Evolutionary conservation across 2,888 invertebrate species (phyloP).

Genomic region (Thera britannica): DNA sequence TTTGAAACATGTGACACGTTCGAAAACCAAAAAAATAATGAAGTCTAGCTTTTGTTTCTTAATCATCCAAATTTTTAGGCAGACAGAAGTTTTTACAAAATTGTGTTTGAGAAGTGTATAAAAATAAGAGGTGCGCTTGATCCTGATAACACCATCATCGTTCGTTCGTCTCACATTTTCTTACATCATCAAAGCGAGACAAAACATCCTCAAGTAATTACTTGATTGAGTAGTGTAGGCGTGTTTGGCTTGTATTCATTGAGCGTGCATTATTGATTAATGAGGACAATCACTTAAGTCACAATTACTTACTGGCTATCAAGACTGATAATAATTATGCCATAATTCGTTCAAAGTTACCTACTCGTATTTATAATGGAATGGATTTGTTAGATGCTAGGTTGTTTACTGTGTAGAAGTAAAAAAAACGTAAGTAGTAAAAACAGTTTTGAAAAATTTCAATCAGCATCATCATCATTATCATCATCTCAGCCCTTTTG

Average conservation of each 20-base stretch:
- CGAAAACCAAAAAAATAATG: too few relatives aligned
- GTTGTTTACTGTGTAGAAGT: background rate
- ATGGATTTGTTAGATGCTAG: background rate
- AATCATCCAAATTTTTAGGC: background rate
- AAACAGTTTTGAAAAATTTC: too few relatives aligned
- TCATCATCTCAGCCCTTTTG: too few relatives aligned
- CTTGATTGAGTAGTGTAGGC: constrained; percentile 51
- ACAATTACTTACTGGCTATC: constrained; percentile 52
- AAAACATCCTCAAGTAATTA: constrained; percentile 36
- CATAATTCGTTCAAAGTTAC: constrained; percentile 35
- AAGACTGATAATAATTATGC: constrained; percentile 55
- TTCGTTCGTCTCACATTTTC: constrained; percentile 22
- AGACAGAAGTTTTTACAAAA: background rate
- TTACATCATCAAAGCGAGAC: constrained; percentile 31
- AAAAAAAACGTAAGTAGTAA: background rate
- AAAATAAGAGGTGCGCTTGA: constrained; percentile 8
- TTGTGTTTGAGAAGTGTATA: constrained; percentile 6
- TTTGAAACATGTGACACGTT: too few relatives aligned
- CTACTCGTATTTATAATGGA: constrained; percentile 26
- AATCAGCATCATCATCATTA: too few relatives aligned
- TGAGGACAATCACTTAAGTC: constrained; percentile 59
- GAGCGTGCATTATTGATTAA: constrained; percentile 66
- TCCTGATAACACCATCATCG: constrained; percentile 18
- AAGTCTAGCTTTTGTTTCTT: too few relatives aligned
- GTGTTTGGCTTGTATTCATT: constrained; percentile 53